Evolutionary conservation across 2,888 invertebrate species (phyloP).

Genomic region (Sphinx pinastri): DNA sequence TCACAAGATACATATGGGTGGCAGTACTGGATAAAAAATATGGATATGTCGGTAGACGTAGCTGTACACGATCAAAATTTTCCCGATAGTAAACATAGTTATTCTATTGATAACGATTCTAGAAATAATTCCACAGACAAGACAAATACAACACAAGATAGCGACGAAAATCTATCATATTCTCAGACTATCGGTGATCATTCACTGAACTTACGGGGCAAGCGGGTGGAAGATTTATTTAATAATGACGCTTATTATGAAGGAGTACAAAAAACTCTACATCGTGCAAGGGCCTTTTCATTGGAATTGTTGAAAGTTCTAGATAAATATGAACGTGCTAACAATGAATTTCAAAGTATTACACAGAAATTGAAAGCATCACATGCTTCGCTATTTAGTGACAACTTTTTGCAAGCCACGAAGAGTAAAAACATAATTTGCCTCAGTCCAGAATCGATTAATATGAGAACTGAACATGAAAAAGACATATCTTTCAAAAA

Average conservation of each 20-base stretch:
- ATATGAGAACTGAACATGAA: background rate
- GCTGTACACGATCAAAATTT: too few relatives aligned
- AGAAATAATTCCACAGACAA: background rate
- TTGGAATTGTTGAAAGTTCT: constrained; percentile 50
- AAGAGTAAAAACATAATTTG: background rate
- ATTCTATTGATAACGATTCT: background rate
- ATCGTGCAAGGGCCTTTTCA: constrained; percentile 53
- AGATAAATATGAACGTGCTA: constrained; percentile 59
- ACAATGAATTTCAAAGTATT: constrained; percentile 54
- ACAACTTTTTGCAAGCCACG: constrained; percentile 9
- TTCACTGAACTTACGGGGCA: background rate
- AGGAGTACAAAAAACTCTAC: constrained; percentile 47
- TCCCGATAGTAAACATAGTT: background rate
- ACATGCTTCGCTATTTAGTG: constrained; percentile 31
- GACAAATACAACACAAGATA: background rate
- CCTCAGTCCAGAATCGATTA: too few relatives aligned
- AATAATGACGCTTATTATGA: constrained; percentile 41
- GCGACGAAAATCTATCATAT: background rate
- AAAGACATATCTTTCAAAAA: background rate
- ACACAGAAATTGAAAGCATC: constrained; percentile 46
- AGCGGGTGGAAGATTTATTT: constrained; percentile 18
- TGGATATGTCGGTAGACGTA: background rate
- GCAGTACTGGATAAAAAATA: constrained; percentile 9
- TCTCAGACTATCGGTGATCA: background rate
- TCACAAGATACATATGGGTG: background rate